Base-by-base conservation (phyloP, 2,113 vertebrate species). In the Sitta europaea region DNA sequence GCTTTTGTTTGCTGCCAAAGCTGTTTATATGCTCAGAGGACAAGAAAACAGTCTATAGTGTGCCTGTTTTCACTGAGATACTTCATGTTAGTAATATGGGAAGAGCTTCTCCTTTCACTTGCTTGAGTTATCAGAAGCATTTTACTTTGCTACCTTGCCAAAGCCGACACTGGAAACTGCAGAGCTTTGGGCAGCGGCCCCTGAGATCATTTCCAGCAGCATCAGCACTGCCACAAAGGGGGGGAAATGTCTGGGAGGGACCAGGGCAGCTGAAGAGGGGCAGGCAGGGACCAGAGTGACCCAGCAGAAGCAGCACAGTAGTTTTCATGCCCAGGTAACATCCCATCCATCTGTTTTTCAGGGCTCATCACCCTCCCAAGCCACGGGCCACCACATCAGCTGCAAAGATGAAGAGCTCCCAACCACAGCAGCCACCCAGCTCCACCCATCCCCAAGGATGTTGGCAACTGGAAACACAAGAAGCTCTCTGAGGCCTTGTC, bases 41-140 rank as follows among this genome's bases (percentile, higher is more conserved):
- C 0, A 3, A 58, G 38, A 65, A 29, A 82, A 31, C 24, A 50
- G 38, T 3, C 38, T 70, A 8, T 3, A 24, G 15, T 1, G 2
- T 25, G 23, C 22, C 76, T 16, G 7, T 58, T 90, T 73, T 21
- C 15, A 3, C 33, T 10, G 27, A 61, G 29, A 42, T 29, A 17
- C 5, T 7, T 22, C 0, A 0, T 3, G 18, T 38, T 31, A 31
- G 25, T 7, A 31, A 62, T 7, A 28, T 0, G 8, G 14, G 9
- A 66, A 91, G 51, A 90, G 25, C 7, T 59, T 36, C 58, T 73
- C 25, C n/a, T 82, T 90, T 36, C 12, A 14, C 11, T 38, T 53
- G 3, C 47, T 71, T 21, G 31, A 5, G 40, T 77, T 42, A 42
- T 28, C 62, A 76, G 47, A 58, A 51, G 31, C 7, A 20, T 73